A percentile compares a stretch with the other conserved stretches of the same genome.
phyloP scores from a whole-genome alignment of 30 jellyfish, hydroid and myxozoan species.

The Hydractinia echinata region DNA sequence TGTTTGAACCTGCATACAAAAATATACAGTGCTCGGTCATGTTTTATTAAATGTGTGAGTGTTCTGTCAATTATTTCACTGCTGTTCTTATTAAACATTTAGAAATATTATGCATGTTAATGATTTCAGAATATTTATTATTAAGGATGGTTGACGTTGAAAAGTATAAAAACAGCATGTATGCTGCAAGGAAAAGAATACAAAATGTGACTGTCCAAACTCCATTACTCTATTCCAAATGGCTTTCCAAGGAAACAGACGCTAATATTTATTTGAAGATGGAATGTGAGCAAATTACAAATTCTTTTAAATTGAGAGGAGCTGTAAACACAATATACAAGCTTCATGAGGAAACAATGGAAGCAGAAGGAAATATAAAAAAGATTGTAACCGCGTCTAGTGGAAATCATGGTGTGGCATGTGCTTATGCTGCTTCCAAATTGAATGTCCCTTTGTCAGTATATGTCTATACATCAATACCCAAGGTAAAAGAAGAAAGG shows the following conservation, averaged over 20 bases:
- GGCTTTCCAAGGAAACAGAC: slow-evolving; percentile 47
- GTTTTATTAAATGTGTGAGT: no score
- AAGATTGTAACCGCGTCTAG: slow-evolving; percentile 70
- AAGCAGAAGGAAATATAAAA: not conserved
- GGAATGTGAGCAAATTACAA: slow-evolving; percentile 83
- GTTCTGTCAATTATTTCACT: no score
- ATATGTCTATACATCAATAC: not conserved
- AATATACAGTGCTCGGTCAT: no score
- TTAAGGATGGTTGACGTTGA: not conserved
- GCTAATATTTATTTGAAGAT: slow-evolving; percentile 38
- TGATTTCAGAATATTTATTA: no score
- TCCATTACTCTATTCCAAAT: slow-evolving; percentile 41
- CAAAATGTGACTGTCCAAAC: slow-evolving; percentile 20
- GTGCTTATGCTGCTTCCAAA: slow-evolving; percentile 41
- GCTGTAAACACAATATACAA: slow-evolving; percentile 49
- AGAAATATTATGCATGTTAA: no score
- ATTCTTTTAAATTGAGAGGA: slow-evolving; percentile 85
- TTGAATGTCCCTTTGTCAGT: not conserved
- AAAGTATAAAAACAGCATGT: not conserved
- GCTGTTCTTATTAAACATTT: no score
- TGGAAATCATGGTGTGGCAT: slow-evolving; percentile 89
- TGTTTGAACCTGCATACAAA: no score
- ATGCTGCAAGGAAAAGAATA: not conserved
- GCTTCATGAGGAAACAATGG: slow-evolving; percentile 27
- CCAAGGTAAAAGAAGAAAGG: not conserved